phyloP scores from a whole-genome alignment of 2,888 invertebrate genomes.

The Aleiodes testaceus region DNA sequence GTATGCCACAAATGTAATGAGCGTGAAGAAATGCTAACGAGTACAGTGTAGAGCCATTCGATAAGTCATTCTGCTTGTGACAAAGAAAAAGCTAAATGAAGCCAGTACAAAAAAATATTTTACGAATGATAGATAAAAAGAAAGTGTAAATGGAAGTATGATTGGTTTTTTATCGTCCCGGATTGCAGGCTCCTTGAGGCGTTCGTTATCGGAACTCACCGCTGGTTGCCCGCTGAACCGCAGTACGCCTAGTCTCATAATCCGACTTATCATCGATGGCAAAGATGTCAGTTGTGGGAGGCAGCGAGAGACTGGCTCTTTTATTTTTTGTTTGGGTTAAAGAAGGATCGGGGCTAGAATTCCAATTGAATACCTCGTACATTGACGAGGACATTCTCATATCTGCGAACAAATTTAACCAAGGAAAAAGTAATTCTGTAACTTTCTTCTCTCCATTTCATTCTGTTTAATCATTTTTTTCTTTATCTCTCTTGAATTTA shows the following conservation, averaged over 20 bases:
- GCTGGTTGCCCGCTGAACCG: constrained; percentile 69
- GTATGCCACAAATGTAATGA: constrained; percentile 16
- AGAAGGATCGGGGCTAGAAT: constrained; percentile 71
- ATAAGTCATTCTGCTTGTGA: constrained; percentile 24
- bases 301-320: constrained; percentile 72
- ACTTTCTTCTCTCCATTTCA: background rate
- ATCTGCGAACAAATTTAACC: constrained; percentile 74
- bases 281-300: constrained; percentile 72
- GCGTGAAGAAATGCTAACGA: constrained; percentile 36
- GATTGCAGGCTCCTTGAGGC: constrained; percentile 45
- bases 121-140: constrained; percentile 35
- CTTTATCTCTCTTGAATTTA: constrained; percentile 9
- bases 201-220: constrained; percentile 65
- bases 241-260: constrained; percentile 69
- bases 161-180: constrained; percentile 2
- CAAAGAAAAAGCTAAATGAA: constrained; percentile 1
- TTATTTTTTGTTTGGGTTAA: constrained; percentile 71
- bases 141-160: constrained; percentile 26
- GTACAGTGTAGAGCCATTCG: constrained; percentile 20
- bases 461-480: background rate
- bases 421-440: constrained; percentile 37
- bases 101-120: constrained; percentile 31
- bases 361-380: constrained; percentile 84
- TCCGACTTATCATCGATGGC: constrained; percentile 70
- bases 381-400: constrained; percentile 81